Evolutionary conservation across 2,888 invertebrate species (phyloP).

Genomic region (Strigamia maritima): DNA sequence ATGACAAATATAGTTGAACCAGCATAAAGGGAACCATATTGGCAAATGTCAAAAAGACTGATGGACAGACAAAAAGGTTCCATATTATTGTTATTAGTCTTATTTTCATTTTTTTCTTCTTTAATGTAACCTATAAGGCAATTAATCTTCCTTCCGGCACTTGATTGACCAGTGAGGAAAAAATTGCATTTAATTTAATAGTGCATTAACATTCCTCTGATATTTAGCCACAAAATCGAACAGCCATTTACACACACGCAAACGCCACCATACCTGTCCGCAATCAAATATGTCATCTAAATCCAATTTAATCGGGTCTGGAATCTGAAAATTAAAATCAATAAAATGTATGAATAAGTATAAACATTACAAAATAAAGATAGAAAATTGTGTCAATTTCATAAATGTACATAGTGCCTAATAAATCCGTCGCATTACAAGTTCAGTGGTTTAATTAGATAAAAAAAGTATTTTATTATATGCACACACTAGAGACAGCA

Average conservation of each 20-base stretch:
- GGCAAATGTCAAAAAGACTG: background rate
- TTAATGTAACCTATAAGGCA: background rate
- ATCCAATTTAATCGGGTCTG: conserved; percentile 21
- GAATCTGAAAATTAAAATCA: background rate
- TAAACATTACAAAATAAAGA: background rate
- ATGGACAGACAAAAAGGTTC: background rate
- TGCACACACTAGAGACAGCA: background rate
- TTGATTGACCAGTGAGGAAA: background rate
- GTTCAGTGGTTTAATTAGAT: background rate
- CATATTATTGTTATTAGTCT: background rate
- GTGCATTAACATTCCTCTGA: background rate
- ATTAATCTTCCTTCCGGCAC: background rate
- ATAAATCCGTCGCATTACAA: background rate
- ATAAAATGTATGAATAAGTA: background rate
- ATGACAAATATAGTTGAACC: background rate
- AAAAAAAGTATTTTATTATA: background rate
- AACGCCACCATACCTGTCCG: conserved; percentile 15
- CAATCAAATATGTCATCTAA: conserved; percentile 1
- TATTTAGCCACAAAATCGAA: conserved; percentile 2
- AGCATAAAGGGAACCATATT: background rate
- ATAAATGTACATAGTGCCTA: background rate
- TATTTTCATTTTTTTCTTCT: background rate
- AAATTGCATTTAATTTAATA: background rate
- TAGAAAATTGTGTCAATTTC: background rate
- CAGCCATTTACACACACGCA: background rate